phyloP scores from a whole-genome alignment of 2,888 invertebrate genomes.

The Scelioninae gen. 2 region DNA sequence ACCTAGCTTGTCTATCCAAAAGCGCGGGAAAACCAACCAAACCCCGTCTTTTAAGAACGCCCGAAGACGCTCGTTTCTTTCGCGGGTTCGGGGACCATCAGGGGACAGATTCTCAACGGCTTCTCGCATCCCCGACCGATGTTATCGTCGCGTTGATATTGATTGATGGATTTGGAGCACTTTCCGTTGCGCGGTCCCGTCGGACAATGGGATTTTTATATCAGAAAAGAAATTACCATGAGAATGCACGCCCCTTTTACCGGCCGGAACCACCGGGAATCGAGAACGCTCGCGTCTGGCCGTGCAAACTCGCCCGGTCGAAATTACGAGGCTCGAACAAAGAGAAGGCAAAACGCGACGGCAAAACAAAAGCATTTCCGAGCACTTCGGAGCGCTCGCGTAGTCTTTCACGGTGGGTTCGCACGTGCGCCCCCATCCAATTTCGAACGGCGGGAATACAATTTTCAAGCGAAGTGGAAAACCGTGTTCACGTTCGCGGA shows the following conservation, averaged over 20 bases:
- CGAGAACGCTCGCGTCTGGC: conserved; percentile 21
- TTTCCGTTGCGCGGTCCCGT: conserved; percentile 31
- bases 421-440: conserved; percentile 58
- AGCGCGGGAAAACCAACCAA: no score
- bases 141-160: conserved; percentile 4
- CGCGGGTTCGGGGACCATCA: no score
- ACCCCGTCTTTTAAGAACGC: no score
- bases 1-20: no score
- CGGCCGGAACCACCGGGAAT: conserved; percentile 24
- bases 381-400: conserved; percentile 20
- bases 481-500: conserved; percentile 66
- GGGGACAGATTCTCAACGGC: no score
- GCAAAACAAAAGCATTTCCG: conserved; percentile 43
- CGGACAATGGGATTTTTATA: conserved; percentile 27
- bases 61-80: no score
- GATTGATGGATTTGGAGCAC: conserved; percentile 51
- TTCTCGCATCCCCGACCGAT: no score
- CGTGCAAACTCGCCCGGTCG: conserved; percentile 9
- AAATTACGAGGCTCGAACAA: conserved; percentile 28
- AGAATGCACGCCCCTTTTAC: conserved; percentile 34
- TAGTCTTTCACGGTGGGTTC: conserved; percentile 55
- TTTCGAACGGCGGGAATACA: conserved; percentile 49
- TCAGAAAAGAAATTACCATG: conserved; percentile 43
- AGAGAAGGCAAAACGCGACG: conserved; percentile 29
- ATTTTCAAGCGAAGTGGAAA: conserved; percentile 68